Base-by-base conservation (phyloP, 2,113 vertebrate genomes). In the Bufo gargarizans region DNA sequence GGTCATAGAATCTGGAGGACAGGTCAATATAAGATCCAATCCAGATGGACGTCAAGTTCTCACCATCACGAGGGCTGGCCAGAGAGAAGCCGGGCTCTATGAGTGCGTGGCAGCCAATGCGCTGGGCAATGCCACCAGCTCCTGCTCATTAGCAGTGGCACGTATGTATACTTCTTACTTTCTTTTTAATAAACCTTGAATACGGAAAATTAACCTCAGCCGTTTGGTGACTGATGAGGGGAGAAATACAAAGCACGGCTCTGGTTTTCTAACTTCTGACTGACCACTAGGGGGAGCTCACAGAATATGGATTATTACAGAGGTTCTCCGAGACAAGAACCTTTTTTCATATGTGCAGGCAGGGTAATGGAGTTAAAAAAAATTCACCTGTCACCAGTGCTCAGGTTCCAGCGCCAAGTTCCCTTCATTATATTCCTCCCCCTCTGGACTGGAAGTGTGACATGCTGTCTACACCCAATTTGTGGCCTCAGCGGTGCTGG, bases 31-130 rank as follows among this genome's bases (percentile, higher is more conserved):
- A 6, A 91, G 97, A 11, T 96, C 98, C 89, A 99, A 97, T 88
- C 97, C 98, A 55, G 98, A 99, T 0, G 98, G 98, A 1, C 93
- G 98, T 6, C 98, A 99, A 94, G 94, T 99, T 89, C 95, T 99
- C 89, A 98, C 97, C 93, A 97, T 99, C 20, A 90, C 97, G 93
- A 96, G 96, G 90, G 96, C 94, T 4, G 95, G 95, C 91, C 97
- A 96, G 92, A 96, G 97, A 88, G 97, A 99, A 0, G 95, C 97
- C 0, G 98, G 98, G 13, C 94, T 99, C 9, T 99, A 99, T 0
- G 98, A 99, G 90, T 99, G 98, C 88, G 96, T 97, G 19, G 98
- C 98, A 0, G 94, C 96, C 71, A 99, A 98, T 1, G 91, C 95
- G 10, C 91, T 99, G 88, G 98, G 97, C 87, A 93, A 95, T 0